phyloP scores from a whole-genome alignment of 2,888 invertebrate species.

The Callosobruchus maculatus region DNA sequence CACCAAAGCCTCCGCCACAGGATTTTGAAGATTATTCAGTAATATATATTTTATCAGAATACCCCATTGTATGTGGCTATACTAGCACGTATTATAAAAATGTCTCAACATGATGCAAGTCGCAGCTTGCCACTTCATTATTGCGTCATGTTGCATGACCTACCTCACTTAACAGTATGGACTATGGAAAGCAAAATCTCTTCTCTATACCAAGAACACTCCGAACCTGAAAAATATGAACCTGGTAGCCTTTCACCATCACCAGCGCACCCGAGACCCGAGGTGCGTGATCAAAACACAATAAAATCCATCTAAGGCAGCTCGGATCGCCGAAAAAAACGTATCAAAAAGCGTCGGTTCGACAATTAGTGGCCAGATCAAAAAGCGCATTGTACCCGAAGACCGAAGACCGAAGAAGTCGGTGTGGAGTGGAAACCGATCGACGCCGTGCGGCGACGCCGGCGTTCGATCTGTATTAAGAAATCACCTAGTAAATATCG shows the following conservation, averaged over 20 bases:
- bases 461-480: slow-evolving; percentile 20
- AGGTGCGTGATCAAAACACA: not conserved
- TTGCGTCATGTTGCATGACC: too few relatives aligned
- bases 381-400: not conserved
- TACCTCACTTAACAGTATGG: too few relatives aligned
- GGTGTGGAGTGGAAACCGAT: not conserved
- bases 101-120: too few relatives aligned
- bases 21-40: too few relatives aligned
- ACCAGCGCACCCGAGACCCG: not conserved
- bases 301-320: not conserved
- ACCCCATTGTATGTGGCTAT: too few relatives aligned
- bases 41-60: too few relatives aligned
- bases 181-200: too few relatives aligned
- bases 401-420: too few relatives aligned
- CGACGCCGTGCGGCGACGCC: not conserved
- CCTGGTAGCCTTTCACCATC: not conserved
- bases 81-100: too few relatives aligned
- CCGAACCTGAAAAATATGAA: not conserved
- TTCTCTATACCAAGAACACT: too few relatives aligned
- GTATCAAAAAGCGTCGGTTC: not conserved
- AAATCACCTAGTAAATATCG: slow-evolving; percentile 22
- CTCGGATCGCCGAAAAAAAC: not conserved
- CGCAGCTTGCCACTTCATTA: too few relatives aligned
- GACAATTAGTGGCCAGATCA: not conserved
- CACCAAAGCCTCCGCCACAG: too few relatives aligned